Conservation (phyloP, 1,140 invertebrate genomes). For the Schlechtendalia chinensis region DNA sequence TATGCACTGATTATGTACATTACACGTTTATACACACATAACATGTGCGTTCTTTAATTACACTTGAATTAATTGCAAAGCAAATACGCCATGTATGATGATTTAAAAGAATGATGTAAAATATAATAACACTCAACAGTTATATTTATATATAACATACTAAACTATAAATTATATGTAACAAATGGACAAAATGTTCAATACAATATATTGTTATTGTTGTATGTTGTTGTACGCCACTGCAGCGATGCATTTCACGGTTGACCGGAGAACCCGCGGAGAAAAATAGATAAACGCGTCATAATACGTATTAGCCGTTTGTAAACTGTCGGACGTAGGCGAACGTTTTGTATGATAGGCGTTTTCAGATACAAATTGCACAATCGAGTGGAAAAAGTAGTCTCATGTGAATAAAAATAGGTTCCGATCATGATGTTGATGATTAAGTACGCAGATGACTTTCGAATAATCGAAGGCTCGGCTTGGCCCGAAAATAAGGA, state of each 20-base stretch:
- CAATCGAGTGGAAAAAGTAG: neutral
- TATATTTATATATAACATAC: too few relatives aligned
- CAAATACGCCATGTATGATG: neutral
- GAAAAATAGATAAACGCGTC: neutral
- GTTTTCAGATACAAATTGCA: constrained; percentile 15
- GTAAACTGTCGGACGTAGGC: neutral
- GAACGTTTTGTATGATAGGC: constrained; percentile 2
- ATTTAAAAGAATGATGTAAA: too few relatives aligned
- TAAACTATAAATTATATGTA: constrained; percentile 1
- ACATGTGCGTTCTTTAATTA: neutral
- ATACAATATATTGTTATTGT: neutral
- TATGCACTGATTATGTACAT: neutral
- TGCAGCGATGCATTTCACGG: neutral
- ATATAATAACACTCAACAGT: too few relatives aligned
- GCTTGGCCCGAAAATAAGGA: neutral
- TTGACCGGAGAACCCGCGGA: neutral
- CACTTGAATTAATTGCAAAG: neutral
- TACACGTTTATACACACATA: neutral
- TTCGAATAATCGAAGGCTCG: constrained; percentile 35
- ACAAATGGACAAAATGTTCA: neutral
- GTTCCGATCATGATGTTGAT: constrained; percentile 12
- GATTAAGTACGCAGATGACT: constrained; percentile 19
- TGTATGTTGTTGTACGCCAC: constrained; percentile 4
- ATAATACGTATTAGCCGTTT: too few relatives aligned
- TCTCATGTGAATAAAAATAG: neutral